Conservation (phyloP, 2,888 invertebrate genomes). For the Drosophila monieri region DNA sequence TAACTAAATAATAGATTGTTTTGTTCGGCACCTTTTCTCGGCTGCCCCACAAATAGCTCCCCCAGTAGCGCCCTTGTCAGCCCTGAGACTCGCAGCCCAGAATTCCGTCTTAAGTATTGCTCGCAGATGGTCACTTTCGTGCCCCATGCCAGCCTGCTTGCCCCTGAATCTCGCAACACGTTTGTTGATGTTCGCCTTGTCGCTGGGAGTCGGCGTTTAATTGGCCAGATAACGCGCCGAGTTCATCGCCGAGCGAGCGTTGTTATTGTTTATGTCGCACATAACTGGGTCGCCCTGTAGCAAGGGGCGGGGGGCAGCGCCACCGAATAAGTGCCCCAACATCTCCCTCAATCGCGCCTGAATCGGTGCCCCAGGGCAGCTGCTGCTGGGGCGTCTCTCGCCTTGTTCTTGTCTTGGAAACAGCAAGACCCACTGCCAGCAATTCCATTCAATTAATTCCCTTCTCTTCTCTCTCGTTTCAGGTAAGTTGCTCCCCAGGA, state of each 20-base stretch:
- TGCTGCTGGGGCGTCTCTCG: not conserved
- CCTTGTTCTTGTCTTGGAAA: too few species aligned
- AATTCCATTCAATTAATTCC: conserved; percentile 11
- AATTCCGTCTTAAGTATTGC: conserved; percentile 11
- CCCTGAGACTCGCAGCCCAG: not conserved
- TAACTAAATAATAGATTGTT: conserved; percentile 8
- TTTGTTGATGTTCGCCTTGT: conserved; percentile 12
- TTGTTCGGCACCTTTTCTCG: not conserved
- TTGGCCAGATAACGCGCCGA: conserved; percentile 65
- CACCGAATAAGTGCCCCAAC: too few species aligned
- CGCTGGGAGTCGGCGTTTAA: conserved; percentile 51
- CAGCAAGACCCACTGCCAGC: not conserved
- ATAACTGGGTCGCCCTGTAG: conserved; percentile 14
- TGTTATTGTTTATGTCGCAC: conserved; percentile 39
- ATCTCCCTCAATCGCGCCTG: too few species aligned
- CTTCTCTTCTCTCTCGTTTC: conserved; percentile 10
- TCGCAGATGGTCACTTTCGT: conserved; percentile 32
- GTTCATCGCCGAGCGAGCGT: conserved; percentile 22
- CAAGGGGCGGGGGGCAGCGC: too few species aligned
- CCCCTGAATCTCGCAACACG: not conserved
- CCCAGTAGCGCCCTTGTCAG: conserved; percentile 25
- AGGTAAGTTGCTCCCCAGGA: conserved; percentile 15
- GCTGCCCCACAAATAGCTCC: conserved; percentile 10
- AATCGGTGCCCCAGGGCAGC: conserved; percentile 8
- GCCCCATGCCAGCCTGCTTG: not conserved